These are phyloP conservation scores for Drosophila vallismaia DNA, from an alignment of 2,888 invertebrate genomes.

Conservation along the genomic window DNA sequence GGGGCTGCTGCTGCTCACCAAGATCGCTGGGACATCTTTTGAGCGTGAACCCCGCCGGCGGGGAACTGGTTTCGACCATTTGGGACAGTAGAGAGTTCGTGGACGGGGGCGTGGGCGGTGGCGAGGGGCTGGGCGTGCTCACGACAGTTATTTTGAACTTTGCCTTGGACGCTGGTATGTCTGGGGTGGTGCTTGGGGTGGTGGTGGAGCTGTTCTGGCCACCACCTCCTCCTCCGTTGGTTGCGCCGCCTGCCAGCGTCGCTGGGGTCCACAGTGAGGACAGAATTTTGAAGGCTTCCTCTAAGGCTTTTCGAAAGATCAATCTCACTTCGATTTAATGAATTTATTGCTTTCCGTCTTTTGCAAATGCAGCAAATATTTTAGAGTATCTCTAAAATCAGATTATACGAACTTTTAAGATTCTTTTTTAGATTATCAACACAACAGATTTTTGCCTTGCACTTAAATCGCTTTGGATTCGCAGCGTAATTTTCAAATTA, in stretches of 20 bases:
- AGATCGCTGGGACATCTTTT: slow-evolving; percentile 79
- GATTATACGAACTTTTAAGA: not conserved
- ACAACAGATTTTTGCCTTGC: slow-evolving; percentile 8
- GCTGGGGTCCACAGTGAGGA: slow-evolving; percentile 84
- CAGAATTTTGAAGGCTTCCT: slow-evolving; percentile 81
- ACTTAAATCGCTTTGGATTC: slow-evolving; percentile 13
- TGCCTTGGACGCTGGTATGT: slow-evolving; percentile 63
- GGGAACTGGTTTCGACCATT: slow-evolving; percentile 81
- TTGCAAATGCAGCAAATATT: not conserved
- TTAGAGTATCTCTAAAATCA: not conserved
- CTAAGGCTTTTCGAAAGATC: slow-evolving; percentile 12
- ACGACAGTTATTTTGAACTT: slow-evolving; percentile 83
- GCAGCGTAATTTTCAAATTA: slow-evolving; percentile 18
- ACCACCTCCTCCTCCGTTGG: slow-evolving; percentile 46
- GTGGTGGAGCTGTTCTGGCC: slow-evolving; percentile 21
- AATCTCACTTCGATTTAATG: not conserved
- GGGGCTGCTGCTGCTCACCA: slow-evolving; percentile 65
- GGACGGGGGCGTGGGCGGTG: slow-evolving; percentile 80
- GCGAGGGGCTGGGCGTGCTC: slow-evolving; percentile 80
- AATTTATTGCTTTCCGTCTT: not conserved
- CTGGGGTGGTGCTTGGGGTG: slow-evolving; percentile 45
- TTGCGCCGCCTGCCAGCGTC: slow-evolving; percentile 81
- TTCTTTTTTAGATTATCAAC: slow-evolving; percentile 8
- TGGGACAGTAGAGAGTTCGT: slow-evolving; percentile 38
- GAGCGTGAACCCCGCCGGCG: slow-evolving; percentile 78